phyloP scores from a whole-genome alignment of 2,888 invertebrate genomes.

The Drosophila eohydei region DNA sequence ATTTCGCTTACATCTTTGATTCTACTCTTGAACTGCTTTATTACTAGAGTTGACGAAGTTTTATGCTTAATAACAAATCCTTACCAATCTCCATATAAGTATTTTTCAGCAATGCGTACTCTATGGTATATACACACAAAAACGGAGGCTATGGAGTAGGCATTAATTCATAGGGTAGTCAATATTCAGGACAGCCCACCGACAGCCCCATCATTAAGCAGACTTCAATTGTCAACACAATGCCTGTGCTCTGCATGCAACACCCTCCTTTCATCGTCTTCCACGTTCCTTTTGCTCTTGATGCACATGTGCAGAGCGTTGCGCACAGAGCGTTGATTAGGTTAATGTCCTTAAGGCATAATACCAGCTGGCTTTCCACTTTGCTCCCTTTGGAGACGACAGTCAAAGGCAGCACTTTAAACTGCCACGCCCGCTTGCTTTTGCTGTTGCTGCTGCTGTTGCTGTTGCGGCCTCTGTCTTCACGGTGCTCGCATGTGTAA shows the following conservation, averaged over 20 bases:
- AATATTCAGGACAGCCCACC: slow-evolving; percentile 30
- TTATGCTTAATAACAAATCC: neutral
- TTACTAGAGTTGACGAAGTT: neutral
- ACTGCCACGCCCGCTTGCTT: slow-evolving; percentile 10
- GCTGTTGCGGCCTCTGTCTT: slow-evolving; percentile 19
- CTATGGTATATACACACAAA: slow-evolving; percentile 5
- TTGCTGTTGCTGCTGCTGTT: neutral
- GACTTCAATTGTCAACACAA: slow-evolving; percentile 37
- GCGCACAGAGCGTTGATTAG: slow-evolving; percentile 69
- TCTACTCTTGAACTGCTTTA: neutral
- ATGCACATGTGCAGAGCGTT: slow-evolving; percentile 15
- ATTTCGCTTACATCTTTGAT: neutral
- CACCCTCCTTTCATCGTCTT: slow-evolving; percentile 9
- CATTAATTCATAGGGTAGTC: slow-evolving; percentile 49
- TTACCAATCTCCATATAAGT: neutral
- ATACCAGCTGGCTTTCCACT: slow-evolving; percentile 53
- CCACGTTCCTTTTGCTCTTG: neutral
- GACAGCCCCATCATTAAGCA: slow-evolving; percentile 3
- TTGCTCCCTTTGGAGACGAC: slow-evolving; percentile 22
- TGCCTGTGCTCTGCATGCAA: slow-evolving; percentile 8
- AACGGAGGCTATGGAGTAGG: slow-evolving; percentile 23
- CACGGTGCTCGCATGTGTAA: slow-evolving; percentile 36
- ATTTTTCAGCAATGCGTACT: neutral
- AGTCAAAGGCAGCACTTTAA: slow-evolving; percentile 54
- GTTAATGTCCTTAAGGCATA: slow-evolving; percentile 75